Base-by-base conservation (phyloP, 2,888 invertebrate species). In the Eupithecia dodoneata region DNA sequence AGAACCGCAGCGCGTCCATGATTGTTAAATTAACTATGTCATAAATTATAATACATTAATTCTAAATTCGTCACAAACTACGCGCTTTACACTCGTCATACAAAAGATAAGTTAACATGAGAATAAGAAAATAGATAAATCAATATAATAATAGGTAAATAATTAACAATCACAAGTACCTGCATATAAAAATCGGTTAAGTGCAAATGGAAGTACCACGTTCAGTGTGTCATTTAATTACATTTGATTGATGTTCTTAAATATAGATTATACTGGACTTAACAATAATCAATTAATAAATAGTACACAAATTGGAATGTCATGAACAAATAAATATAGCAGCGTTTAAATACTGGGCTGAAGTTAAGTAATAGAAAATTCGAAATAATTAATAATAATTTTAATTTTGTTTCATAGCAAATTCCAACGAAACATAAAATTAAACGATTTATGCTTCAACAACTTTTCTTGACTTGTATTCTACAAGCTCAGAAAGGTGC, bases 231-330 rank as follows among this genome's bases (percentile, higher is more conserved):
- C 18, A n/a, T n/a, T n/a, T n/a, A n/a, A n/a, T n/a, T n/a, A n/a
- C n/a, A n/a, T n/a, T n/a, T 30, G 30, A 30, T 30, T 30, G 30
- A 30, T 30, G 30, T 30, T 30, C 30, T 30, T 30, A 30, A 30
- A 30, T 30, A 30, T 30, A 30, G 30, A 30, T 30, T 30, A 30
- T 30, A 30, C 30, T 30, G 30, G 41, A 74, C 70, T 73, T 59
- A 72, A 69, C 7, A 69, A 12, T 65, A 73, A 45, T 44, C 18
- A 42, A 73, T 76, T 52, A 75, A 75, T 47, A 30, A 55, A 73
- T 63, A 30, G 63, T 72, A 71, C 65, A 77, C 41, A 71, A 74
- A 76, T 41, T 74, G 78, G 78, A 78, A 78, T 78, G 76, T 78
- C 3, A 47, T 70, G 10, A 30, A 70, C 47, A 70, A 18, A 70